phyloP scores from a whole-genome alignment of 37 sponge, comb jelly and placozoan species.

The Trichoplax adhaerens region DNA sequence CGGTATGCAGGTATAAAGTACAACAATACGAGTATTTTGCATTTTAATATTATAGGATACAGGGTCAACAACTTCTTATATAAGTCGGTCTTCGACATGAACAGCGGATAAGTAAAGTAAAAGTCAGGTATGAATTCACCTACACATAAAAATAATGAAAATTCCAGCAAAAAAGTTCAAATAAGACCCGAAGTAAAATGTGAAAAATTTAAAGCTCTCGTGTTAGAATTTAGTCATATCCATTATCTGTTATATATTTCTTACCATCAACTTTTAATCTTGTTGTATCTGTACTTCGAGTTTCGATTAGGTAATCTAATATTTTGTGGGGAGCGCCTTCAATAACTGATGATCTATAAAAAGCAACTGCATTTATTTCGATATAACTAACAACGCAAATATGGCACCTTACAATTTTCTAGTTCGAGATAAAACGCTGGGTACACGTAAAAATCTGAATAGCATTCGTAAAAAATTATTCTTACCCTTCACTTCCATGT shows the following conservation, averaged over 20 bases:
- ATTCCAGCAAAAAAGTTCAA: background rate
- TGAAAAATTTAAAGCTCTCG: background rate
- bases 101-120: constrained; percentile 61
- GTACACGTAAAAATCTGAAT: no score
- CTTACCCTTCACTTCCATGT: no score
- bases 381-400: no score
- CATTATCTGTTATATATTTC: background rate
- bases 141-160: constrained; percentile 1
- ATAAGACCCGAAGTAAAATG: background rate
- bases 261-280: constrained; percentile 14
- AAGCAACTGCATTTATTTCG: no score
- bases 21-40: no score
- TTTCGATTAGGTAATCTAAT: constrained; percentile 55
- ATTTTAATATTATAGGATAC: no score
- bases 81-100: constrained; percentile 38
- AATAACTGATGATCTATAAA: constrained; percentile 35
- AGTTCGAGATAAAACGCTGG: no score
- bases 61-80: constrained; percentile 26
- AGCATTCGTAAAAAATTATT: no score
- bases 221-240: background rate
- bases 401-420: no score
- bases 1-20: no score
- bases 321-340: constrained; percentile 62
- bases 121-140: constrained; percentile 61
- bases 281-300: constrained; percentile 11